phyloP scores from a whole-genome alignment of 2,113 vertebrate genomes.

The Crotalus helleri region DNA sequence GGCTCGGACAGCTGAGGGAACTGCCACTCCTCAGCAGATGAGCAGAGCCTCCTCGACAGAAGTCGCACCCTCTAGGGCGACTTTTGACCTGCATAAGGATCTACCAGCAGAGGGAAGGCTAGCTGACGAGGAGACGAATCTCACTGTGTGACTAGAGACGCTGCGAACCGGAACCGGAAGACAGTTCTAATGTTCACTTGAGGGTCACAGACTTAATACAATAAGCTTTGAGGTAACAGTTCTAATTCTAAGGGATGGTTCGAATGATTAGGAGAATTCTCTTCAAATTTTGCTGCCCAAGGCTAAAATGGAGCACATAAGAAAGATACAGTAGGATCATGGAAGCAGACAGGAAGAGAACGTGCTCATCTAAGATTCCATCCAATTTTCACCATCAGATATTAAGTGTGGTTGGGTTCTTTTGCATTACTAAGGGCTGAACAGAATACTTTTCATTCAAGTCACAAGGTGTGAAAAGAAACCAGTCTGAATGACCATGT shows the following conservation, averaged over 20 bases:
- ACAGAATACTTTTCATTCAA: neutral
- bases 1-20: too few species aligned
- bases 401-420: neutral
- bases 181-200: neutral
- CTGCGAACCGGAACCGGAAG: neutral
- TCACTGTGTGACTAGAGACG: too few species aligned
- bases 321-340: neutral
- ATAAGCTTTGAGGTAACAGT: neutral
- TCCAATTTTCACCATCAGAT: neutral
- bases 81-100: too few species aligned
- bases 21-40: too few species aligned
- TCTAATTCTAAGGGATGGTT: neutral
- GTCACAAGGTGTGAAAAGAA: neutral
- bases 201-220: neutral
- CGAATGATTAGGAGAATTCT: neutral
- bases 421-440: too few species aligned
- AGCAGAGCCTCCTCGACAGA: too few species aligned
- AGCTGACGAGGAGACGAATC: too few species aligned
- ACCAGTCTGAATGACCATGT: neutral
- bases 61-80: too few species aligned
- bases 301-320: neutral
- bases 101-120: too few species aligned
- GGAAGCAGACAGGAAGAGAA: neutral
- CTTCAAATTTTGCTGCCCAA: neutral
- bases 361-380: neutral